phyloP scores from a whole-genome alignment of 2,113 vertebrate genomes.

The Rhodinocichla rosea region DNA sequence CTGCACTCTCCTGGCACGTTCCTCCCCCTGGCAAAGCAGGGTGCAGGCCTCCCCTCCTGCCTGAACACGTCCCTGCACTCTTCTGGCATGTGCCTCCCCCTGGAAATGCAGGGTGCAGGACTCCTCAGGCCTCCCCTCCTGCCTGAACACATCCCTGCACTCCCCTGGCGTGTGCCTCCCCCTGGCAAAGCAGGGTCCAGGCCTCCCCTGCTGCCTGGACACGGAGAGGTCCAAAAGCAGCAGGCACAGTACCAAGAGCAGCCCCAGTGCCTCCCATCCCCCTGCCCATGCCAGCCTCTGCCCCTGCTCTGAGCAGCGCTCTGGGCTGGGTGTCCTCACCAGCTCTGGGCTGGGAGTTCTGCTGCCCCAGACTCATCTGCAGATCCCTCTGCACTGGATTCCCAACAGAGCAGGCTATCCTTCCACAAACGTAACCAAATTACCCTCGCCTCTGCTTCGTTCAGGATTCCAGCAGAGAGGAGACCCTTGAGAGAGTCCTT shows the following conservation, averaged over 20 bases:
- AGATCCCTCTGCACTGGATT: accelerated
- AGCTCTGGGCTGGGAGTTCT: not conserved
- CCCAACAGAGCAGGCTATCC: not conserved
- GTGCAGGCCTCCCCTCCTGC: not conserved
- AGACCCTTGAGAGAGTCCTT: not conserved
- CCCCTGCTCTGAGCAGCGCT: not conserved
- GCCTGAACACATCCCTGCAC: not conserved
- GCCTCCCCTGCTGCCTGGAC: not conserved
- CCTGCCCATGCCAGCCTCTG: accelerated
- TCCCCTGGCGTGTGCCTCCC: not conserved
- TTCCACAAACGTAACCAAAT: not conserved
- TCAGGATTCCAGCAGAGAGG: not conserved
- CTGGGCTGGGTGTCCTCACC: not conserved
- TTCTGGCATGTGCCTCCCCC: not conserved
- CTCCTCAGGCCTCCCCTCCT: not conserved
- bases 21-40: not conserved
- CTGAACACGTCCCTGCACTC: not conserved
- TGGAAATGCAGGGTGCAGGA: not conserved
- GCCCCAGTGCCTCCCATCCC: accelerated
- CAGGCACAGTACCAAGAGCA: not conserved
- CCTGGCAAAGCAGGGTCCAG: not conserved
- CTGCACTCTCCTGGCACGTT: accelerated
- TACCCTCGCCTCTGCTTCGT: not conserved
- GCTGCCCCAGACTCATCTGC: not conserved
- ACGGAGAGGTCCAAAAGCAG: accelerated